Percentiles rank a stretch among this genome's conserved stretches.
Conservation (phyloP, 2,113 vertebrate species). For the Strix uralensis region DNA sequence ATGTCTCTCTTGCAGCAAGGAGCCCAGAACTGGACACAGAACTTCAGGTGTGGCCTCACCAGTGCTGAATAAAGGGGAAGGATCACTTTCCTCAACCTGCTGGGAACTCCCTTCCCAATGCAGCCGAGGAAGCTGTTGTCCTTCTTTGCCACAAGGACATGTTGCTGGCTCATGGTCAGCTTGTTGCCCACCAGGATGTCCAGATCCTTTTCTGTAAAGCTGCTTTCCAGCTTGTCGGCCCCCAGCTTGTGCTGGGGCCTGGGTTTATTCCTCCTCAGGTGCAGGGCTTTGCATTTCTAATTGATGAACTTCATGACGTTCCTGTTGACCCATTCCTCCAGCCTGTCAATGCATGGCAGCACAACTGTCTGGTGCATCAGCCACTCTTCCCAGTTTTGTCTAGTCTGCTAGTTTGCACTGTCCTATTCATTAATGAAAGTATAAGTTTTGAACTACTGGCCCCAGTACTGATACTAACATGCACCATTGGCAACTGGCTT, state of each 20-base stretch:
- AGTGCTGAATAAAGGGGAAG: background rate
- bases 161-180: background rate
- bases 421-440: background rate
- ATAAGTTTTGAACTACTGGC: background rate
- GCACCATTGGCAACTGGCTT: background rate
- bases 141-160: rapidly evolving
- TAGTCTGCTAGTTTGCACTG: background rate
- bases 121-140: background rate
- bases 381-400: background rate
- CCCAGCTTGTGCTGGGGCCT: background rate
- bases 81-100: background rate
- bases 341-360: too few relatives aligned
- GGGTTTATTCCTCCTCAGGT: background rate
- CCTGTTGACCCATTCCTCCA: background rate
- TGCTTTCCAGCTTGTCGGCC: background rate
- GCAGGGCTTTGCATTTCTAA: background rate
- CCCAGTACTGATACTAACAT: background rate
- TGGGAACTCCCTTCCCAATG: background rate
- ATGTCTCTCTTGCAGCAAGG: background rate
- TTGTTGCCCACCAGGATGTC: background rate
- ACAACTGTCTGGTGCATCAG: background rate
- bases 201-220: background rate
- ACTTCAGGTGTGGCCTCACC: background rate
- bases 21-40: background rate
- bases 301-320: background rate